These are phyloP conservation scores for Pterobdella sp. DNA, from an alignment of 2,888 invertebrate species.

Conservation along the genomic window DNA sequence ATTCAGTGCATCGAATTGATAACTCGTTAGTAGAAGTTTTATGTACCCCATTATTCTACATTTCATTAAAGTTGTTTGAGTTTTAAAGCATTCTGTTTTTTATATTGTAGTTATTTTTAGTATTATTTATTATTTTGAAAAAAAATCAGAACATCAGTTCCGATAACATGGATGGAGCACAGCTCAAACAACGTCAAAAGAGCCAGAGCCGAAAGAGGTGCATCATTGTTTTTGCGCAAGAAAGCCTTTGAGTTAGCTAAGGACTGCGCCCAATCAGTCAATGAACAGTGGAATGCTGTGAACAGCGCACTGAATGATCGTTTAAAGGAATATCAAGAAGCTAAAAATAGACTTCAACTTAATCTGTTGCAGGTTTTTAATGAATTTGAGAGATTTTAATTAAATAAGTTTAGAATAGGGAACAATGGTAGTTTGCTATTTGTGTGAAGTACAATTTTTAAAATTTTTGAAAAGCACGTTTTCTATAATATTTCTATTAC, in stretches of 20 bases:
- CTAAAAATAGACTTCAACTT: slow-evolving; percentile 50
- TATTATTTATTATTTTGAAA: neutral
- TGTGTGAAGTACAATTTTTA: too few species aligned
- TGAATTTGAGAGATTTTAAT: too few species aligned
- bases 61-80: neutral
- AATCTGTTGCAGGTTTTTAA: slow-evolving; percentile 49
- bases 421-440: too few species aligned
- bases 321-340: slow-evolving; percentile 49
- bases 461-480: neutral
- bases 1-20: slow-evolving; percentile 49
- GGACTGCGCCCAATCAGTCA: slow-evolving; percentile 50
- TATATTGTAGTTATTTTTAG: neutral
- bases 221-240: slow-evolving; percentile 47
- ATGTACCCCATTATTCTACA: neutral
- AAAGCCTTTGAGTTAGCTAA: slow-evolving; percentile 45
- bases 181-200: slow-evolving; percentile 51
- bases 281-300: slow-evolving; percentile 51
- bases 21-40: slow-evolving; percentile 48
- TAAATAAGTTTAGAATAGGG: too few species aligned
- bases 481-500: neutral
- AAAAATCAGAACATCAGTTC: slow-evolving; percentile 46
- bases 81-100: neutral
- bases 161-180: slow-evolving; percentile 51
- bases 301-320: slow-evolving; percentile 49
- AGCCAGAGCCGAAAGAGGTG: slow-evolving; percentile 50